phyloP scores from a whole-genome alignment of 2,797 vertebrate genomes.

The Bufotes viridis region DNA sequence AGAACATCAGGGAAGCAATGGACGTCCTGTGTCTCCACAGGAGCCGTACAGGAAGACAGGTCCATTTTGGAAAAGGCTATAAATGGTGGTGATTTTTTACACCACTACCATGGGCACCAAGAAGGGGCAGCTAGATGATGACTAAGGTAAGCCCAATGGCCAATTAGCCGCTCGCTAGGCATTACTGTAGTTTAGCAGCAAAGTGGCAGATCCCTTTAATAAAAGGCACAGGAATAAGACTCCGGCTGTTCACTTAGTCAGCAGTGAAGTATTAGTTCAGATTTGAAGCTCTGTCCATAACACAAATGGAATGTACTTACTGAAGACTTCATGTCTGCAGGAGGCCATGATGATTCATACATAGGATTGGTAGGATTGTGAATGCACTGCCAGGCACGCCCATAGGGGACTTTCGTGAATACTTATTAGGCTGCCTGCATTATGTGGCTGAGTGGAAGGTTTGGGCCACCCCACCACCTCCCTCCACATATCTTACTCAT shows the following conservation, averaged over 20 bases:
- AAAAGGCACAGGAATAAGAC: not conserved
- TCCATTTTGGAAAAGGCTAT: too few species aligned
- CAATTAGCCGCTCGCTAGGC: too few species aligned
- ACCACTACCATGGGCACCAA: too few species aligned
- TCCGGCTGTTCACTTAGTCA: constrained; percentile 34
- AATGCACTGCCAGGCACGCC: constrained; percentile 12
- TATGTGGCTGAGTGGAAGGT: not conserved
- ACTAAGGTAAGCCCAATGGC: too few species aligned
- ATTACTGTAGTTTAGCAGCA: too few species aligned
- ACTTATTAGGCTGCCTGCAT: not conserved
- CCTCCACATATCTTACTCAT: not conserved
- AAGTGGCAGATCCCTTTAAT: not conserved
- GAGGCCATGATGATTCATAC: constrained; percentile 33
- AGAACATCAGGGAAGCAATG: too few species aligned
- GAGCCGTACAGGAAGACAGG: too few species aligned
- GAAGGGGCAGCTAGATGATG: too few species aligned
- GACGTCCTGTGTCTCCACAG: too few species aligned
- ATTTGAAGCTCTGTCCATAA: not conserved
- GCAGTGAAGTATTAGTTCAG: not conserved
- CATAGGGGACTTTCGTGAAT: not conserved
- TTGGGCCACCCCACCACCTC: not conserved
- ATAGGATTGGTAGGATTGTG: not conserved
- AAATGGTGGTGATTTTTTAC: too few species aligned
- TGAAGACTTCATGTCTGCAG: not conserved
- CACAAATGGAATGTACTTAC: constrained; percentile 21